These are phyloP conservation scores for Pseudomyrmex concolor DNA, from an alignment of 1,140 invertebrate species.

Conservation along the genomic window DNA sequence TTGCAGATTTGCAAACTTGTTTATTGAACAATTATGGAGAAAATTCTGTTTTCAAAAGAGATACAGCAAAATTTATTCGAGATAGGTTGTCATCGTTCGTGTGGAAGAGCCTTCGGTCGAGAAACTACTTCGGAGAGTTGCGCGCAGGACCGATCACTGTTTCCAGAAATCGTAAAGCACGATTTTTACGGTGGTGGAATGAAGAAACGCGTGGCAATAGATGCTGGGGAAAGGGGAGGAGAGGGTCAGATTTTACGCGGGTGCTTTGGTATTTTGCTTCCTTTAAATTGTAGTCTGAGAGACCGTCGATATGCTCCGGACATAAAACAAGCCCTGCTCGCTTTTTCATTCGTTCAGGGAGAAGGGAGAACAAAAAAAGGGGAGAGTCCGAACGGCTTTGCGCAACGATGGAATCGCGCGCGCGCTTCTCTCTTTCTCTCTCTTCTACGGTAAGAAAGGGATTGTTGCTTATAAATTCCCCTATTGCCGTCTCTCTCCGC, in stretches of 20 bases:
- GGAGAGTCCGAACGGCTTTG: slow-evolving; percentile 28
- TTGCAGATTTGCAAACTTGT: not conserved
- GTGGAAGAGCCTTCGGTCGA: not conserved
- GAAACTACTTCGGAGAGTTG: not conserved
- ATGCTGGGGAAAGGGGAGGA: not conserved
- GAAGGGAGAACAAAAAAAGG: slow-evolving; percentile 45
- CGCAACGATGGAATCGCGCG: slow-evolving; percentile 64
- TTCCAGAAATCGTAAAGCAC: slow-evolving; percentile 71
- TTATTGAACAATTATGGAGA: too few species aligned
- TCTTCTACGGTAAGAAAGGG: slow-evolving; percentile 41
- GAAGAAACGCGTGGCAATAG: slow-evolving; percentile 19
- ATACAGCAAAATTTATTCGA: slow-evolving; percentile 15
- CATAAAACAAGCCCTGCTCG: slow-evolving; percentile 61
- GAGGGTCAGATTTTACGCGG: slow-evolving; percentile 48
- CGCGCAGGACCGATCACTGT: slow-evolving; percentile 35
- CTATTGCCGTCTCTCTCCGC: slow-evolving; percentile 26
- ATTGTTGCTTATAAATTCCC: slow-evolving; percentile 48
- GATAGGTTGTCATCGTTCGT: slow-evolving; percentile 62
- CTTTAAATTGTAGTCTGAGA: slow-evolving; percentile 63
- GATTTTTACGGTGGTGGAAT: slow-evolving; percentile 60
- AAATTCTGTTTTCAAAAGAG: not conserved
- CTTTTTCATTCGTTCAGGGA: slow-evolving; percentile 59
- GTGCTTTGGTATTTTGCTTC: slow-evolving; percentile 70
- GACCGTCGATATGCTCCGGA: slow-evolving; percentile 56
- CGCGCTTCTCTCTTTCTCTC: slow-evolving; percentile 47